These are phyloP conservation scores for Drosophila pseudotalamancana DNA, from an alignment of 2,888 invertebrate species.

Conservation along the genomic window DNA sequence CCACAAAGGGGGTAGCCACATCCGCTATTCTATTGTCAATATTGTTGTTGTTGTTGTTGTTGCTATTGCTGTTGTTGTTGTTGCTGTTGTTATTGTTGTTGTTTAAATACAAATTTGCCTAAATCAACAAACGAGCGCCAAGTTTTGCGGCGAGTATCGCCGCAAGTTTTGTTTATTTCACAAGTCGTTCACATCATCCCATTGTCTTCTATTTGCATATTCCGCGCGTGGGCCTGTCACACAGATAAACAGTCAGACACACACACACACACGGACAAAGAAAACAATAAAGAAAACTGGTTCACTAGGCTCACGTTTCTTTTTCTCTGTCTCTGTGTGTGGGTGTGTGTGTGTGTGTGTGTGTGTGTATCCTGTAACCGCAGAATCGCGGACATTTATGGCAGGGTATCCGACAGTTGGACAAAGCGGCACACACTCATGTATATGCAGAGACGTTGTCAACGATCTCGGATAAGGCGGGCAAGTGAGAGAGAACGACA, in stretches of 20 bases:
- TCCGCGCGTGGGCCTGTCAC: conserved; percentile 8
- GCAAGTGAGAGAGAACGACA: too few relatives aligned
- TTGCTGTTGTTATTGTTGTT: conserved; percentile 40
- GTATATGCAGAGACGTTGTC: too few relatives aligned
- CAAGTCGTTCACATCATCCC: conserved; percentile 53
- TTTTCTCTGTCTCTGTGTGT: too few relatives aligned
- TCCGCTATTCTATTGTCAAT: conserved; percentile 42
- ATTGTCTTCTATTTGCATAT: conserved; percentile 28
- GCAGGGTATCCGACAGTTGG: too few relatives aligned
- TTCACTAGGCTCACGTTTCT: conserved; percentile 12
- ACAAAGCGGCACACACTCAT: too few relatives aligned
- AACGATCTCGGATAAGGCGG: too few relatives aligned
- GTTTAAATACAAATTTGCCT: conserved; percentile 72
- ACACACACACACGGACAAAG: too few relatives aligned
- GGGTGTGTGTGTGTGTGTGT: too few relatives aligned
- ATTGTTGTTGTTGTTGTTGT: conserved; percentile 13
- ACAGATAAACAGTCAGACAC: background rate
- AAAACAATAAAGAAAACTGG: conserved; percentile 13
- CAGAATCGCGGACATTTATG: too few relatives aligned
- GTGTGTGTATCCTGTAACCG: too few relatives aligned
- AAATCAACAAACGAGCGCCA: conserved; percentile 65
- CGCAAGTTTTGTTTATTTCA: conserved; percentile 63
- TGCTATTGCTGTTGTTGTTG: conserved; percentile 4
- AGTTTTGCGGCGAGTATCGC: conserved; percentile 48
- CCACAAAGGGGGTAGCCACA: conserved; percentile 36